Percentiles rank a stretch among this genome's conserved stretches.
These are phyloP conservation scores for Globia sparganii DNA, from an alignment of 2,888 invertebrate genomes.

Conservation along the genomic window DNA sequence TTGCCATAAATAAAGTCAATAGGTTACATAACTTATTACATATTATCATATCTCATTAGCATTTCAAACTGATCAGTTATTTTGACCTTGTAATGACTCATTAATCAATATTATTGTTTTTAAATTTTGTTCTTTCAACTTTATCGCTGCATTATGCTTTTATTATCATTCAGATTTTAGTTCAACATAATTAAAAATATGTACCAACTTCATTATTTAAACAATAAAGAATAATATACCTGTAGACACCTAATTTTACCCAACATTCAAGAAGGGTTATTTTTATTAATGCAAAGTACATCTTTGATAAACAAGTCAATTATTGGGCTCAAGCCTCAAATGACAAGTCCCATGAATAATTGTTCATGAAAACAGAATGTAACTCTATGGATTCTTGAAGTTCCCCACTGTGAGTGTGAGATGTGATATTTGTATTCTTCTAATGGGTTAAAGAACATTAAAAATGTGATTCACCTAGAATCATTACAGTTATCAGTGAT, in stretches of 20 bases:
- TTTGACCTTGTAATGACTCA: slow-evolving; percentile 64
- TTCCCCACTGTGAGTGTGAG: background rate
- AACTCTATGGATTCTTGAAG: background rate
- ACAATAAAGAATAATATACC: slow-evolving; percentile 9
- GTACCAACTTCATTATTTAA: background rate
- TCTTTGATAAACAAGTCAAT: background rate
- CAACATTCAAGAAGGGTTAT: background rate
- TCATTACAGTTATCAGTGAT: slow-evolving; percentile 35
- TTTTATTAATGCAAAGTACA: background rate
- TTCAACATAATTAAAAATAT: background rate
- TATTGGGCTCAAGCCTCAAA: slow-evolving; percentile 5
- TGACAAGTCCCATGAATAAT: background rate
- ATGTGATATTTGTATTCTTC: slow-evolving; percentile 5
- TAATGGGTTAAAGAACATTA: background rate
- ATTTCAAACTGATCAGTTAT: slow-evolving; percentile 38
- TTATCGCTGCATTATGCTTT: slow-evolving; percentile 33
- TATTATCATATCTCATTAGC: slow-evolving; percentile 23
- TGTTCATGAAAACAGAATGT: background rate
- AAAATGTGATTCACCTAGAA: slow-evolving; percentile 25
- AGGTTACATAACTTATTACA: slow-evolving; percentile 41
- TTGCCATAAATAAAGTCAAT: slow-evolving; percentile 18
- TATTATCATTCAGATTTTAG: slow-evolving; percentile 10
- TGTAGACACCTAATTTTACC: background rate
- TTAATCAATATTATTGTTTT: slow-evolving; percentile 67
- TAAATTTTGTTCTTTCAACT: slow-evolving; percentile 24